Base-by-base conservation (phyloP, 2,113 vertebrate species). In the Phrynosoma blainvillii region DNA sequence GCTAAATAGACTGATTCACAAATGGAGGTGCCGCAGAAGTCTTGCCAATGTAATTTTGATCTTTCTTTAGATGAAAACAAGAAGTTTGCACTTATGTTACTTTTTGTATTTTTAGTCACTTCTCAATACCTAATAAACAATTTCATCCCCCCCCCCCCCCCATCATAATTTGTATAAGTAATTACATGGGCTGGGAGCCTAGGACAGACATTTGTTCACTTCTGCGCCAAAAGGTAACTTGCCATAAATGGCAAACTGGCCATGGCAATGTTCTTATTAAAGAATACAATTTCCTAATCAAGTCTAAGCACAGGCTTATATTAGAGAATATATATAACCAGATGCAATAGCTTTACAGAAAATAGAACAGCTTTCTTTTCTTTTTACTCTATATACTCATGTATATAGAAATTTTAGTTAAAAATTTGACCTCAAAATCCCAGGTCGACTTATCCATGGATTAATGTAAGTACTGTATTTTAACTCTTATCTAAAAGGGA, bases 21-120 rank as follows among this genome's bases (percentile, higher is more conserved):
- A 85, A 36, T 84, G 88, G 25, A n/a, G 62, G 10, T n/a, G 54
- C 71, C 76, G 88, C 76, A 40, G 13, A 42, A 36, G 77, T 91
- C 86, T 32, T 92, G 73, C 36, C 84, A 84, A 74, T 70, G 36
- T 54, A 89, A 89, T 85, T 71, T 85, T 73, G 89, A n/a, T 84
- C 80, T 54, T 87, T 90, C 14, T 66, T 59, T 73, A 30, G 79
- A 56, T 20, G 62, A 90, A 32, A 23, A 73, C 65, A 88, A 62
- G 75, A 20, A 65, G 21, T 56, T 65, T 71, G 52, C 32, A 65
- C 68, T 80, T 85, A 80, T 30, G 77, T 81, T 85, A 79, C 75
- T 75, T n/a, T 80, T 25, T 23, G 18, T 42, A 82, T 68, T 77
- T 90, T 89, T 84, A 89, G 54, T 89, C 91, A 88, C 23, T 21